A percentile compares a stretch with the other conserved stretches of the same genome.
Conservation (phyloP, 2,888 invertebrate genomes). For the Andrena haemorrhoa region DNA sequence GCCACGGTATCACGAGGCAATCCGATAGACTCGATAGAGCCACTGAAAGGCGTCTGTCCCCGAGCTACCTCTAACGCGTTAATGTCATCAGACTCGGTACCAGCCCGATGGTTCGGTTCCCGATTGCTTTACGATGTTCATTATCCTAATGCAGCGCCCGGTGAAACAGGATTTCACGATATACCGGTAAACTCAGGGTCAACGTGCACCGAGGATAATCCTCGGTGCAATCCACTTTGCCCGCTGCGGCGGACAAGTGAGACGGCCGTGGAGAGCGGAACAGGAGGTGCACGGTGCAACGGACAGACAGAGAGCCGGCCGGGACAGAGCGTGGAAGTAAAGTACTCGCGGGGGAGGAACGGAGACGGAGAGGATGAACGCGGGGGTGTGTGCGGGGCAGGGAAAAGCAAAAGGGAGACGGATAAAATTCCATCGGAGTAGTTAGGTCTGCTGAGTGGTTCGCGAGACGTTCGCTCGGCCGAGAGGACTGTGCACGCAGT, state of each 20-base stretch:
- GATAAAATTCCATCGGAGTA: slow-evolving; percentile 48
- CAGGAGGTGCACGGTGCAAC: slow-evolving; percentile 25
- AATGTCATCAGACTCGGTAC: slow-evolving; percentile 49
- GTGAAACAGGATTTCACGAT: slow-evolving; percentile 70
- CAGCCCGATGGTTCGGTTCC: slow-evolving; percentile 49
- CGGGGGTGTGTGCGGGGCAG: background rate
- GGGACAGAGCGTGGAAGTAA: slow-evolving; percentile 33
- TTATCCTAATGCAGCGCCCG: slow-evolving; percentile 72
- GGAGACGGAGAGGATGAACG: background rate
- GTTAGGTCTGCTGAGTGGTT: slow-evolving; percentile 49
- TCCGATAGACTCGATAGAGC: slow-evolving; percentile 16
- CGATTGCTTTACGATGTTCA: slow-evolving; percentile 65
- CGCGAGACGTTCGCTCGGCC: slow-evolving; percentile 49
- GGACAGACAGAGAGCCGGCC: slow-evolving; percentile 13
- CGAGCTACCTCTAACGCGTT: slow-evolving; percentile 15
- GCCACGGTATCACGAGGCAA: background rate
- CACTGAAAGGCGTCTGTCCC: slow-evolving; percentile 28
- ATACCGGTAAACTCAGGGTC: slow-evolving; percentile 66
- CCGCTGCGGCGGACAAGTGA: slow-evolving; percentile 42
- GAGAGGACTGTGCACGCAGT: slow-evolving; percentile 51
- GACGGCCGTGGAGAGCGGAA: slow-evolving; percentile 24
- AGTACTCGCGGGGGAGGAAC: slow-evolving; percentile 12
- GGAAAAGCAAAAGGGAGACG: slow-evolving; percentile 32
- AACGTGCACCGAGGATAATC: slow-evolving; percentile 68
- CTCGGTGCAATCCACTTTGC: slow-evolving; percentile 69